These are phyloP conservation scores for Gorsachius goisagi DNA, from an alignment of 2,113 vertebrate species.

Conservation along the genomic window DNA sequence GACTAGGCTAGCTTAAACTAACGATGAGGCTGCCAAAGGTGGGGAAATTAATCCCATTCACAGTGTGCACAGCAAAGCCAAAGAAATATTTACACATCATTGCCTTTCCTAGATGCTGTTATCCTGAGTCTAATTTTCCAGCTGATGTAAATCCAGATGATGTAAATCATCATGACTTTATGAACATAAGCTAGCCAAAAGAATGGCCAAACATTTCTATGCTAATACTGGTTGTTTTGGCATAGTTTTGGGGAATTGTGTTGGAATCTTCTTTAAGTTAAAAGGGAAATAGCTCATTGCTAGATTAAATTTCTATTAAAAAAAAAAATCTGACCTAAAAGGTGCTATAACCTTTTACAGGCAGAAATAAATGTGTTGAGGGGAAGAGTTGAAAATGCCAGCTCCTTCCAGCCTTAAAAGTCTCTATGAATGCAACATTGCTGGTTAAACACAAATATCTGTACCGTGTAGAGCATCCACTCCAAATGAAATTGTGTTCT, in stretches of 20 bases:
- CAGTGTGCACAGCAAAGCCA: not conserved
- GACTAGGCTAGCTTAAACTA: not conserved
- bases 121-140: slow-evolving; percentile 13
- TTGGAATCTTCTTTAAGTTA: not conserved
- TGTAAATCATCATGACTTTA: not conserved
- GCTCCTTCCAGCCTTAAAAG: not conserved
- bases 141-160: slow-evolving; percentile 10
- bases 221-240: not conserved
- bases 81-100: slow-evolving; percentile 34
- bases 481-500: not conserved
- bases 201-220: not conserved
- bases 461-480: not conserved
- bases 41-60: slow-evolving; percentile 12
- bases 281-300: not conserved
- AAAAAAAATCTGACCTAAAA: not conserved
- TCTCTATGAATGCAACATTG: not conserved
- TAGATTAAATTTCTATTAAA: not conserved
- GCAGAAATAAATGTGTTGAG: not conserved
- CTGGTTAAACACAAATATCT: not conserved
- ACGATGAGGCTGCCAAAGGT: not conserved
- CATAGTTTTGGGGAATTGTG: not conserved
- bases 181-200: slow-evolving; percentile 8
- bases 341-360: not conserved
- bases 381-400: not conserved
- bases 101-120: slow-evolving; percentile 37